Percentiles rank a stretch among this genome's conserved stretches.
Evolutionary conservation across 2,888 invertebrate genomes (phyloP).

Genomic region (Mactromeris polynyma): DNA sequence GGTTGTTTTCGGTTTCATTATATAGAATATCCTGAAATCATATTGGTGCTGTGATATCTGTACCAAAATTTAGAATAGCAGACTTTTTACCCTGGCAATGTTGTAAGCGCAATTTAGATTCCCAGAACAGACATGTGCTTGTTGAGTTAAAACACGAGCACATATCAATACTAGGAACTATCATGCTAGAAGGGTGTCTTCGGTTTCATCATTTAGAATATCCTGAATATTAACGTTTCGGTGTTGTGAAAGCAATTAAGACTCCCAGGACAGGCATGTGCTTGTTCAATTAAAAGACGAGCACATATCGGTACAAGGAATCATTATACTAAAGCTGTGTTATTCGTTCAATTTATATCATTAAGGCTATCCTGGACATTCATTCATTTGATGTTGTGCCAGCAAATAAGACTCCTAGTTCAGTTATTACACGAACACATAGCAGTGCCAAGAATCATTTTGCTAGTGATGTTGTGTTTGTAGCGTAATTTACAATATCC

Average conservation of each 20-base stretch:
- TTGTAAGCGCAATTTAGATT: background rate
- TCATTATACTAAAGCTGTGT: background rate
- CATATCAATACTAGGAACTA: background rate
- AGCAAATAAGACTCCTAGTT: background rate
- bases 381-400: background rate
- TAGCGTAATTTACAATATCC: too few relatives aligned
- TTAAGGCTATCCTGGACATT: too few relatives aligned
- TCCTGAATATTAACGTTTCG: background rate
- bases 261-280: background rate
- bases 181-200: background rate
- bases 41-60: background rate
- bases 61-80: too few relatives aligned
- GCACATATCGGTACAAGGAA: background rate
- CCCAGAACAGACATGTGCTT: background rate
- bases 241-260: background rate
- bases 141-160: background rate
- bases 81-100: too few relatives aligned
- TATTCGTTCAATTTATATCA: background rate
- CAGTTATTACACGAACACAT: background rate
- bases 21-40: background rate
- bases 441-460: background rate
- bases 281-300: background rate
- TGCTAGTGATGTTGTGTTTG: background rate
- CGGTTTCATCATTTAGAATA: background rate
- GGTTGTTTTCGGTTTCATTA: background rate